Base-by-base conservation (phyloP, 2,797 vertebrate species). In the Orientallactaga sibirica region DNA sequence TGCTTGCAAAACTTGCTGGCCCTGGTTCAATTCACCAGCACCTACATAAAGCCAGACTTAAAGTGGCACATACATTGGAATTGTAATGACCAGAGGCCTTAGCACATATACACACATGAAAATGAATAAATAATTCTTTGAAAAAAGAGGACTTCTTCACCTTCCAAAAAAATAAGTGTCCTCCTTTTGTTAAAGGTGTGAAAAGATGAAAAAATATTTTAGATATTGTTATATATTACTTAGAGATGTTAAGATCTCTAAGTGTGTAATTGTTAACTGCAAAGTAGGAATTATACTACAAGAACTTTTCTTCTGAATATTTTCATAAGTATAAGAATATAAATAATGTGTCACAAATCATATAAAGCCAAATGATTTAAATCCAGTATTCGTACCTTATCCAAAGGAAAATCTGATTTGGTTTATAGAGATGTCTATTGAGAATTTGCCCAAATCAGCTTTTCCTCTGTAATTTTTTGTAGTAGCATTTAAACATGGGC, bases 401-500 rank as follows among this genome's bases (percentile, higher is more conserved):
- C 43, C 27, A 90, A 92, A 92, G 67, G 41, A 92, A 94, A 78
- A 43, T 68, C 33, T 52, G 8, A 75, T 83, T 95, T 77, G 0
- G 14, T 73, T n/a, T 88, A 5, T 70, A 81, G 5, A 92, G 41
- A 78, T 75, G 9, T 10, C 55, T 91, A 7, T 24, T 71, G 29
- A 88, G n/a, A 94, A 71, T 24, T 73, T 79, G 16, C 67, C 71
- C 11, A n/a, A n/a, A 68, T 27, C 12, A 73, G 33, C 6, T 64
- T 80, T 73, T 87, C 43, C 41, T 89, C 2, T 58, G 2, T 80
- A 84, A 43, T 88, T 91, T 92, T 92, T 62, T 90, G 29, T 91
- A 37, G 37, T 71, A 58, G 16, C 55, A 76, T 19, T 22, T 48
- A 66, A 88, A 15, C 6, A 52, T 12, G 24, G 66, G 29, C 29